Base-by-base conservation (phyloP, 2,888 invertebrate genomes). In the Cephus spinipes region DNA sequence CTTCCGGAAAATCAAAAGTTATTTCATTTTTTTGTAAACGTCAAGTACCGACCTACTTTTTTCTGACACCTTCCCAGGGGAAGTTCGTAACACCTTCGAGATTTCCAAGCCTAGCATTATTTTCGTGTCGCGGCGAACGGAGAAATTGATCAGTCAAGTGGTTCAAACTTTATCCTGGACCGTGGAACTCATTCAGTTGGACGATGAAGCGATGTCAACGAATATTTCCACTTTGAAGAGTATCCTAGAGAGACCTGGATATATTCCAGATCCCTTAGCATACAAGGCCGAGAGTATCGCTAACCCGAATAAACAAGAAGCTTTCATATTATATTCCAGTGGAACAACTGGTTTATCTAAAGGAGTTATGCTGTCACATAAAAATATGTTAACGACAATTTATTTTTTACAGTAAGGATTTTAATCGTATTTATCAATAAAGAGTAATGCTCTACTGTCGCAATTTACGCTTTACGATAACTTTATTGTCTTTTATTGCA, bases 301-400 rank as follows among this genome's bases (percentile, higher is more conserved):
- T 31, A 80, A 82, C 11, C 76, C 55, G n/a, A 33, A 74, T 4
- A 84, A 91, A 15, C 91, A 92, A 77, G 82, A 91, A 0, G 85
- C 89, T 1, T 84, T 90, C 0, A 85, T 93, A 79, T 90, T 93
- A 1, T 93, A 90, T 83, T 93, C 93, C 33, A 93, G 93, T 80
- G 94, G 94, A 11, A 94, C 94, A 0, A 94, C 93, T 0, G 97
- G 97, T 0, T 87, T 96, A 77, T 95, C 96, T 0, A 96, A 96
- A 90, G 96, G 95, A 34, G 96, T 96, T 0, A 93, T 94, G 92
- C 91, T 96, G 6, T 94, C 95, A 1, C 95, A 96, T 90, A 91
- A 92, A 40, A 96, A 96, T 91, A 89, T 95, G n/a, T 87, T 94
- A 86, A 85, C 91, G 11, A 40, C 75, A 32, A 31, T 79, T 30